Base-by-base conservation (phyloP, 1,140 invertebrate genomes). In the Oncopodura yosiiana region DNA sequence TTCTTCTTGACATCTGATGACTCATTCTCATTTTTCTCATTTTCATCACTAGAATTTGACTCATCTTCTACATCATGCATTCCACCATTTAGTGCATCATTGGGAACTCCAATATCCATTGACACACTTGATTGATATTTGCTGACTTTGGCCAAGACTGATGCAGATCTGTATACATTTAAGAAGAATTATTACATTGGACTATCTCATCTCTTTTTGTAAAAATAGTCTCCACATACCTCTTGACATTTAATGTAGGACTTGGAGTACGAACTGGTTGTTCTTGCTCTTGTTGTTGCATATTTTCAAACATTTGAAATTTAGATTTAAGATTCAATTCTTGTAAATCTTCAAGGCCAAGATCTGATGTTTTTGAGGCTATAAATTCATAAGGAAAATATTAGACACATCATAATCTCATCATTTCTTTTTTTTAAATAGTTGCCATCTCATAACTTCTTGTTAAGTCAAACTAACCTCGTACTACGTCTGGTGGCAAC, bases 401-500 rank as follows among this genome's bases (percentile, higher is more conserved):
- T 26, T 45, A 29, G 44, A 27, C n/a, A n/a, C n/a, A n/a, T n/a
- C n/a, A n/a, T n/a, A n/a, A n/a, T n/a, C n/a, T n/a, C n/a, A n/a
- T n/a, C n/a, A n/a, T n/a, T n/a, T n/a, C n/a, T n/a, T n/a, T n/a
- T n/a, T n/a, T n/a, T n/a, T n/a, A n/a, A n/a, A n/a, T n/a, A n/a
- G n/a, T n/a, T n/a, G n/a, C n/a, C n/a, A n/a, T n/a, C n/a, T n/a
- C n/a, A n/a, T n/a, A n/a, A n/a, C n/a, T n/a, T n/a, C n/a, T n/a
- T n/a, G n/a, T n/a, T n/a, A n/a, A n/a, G n/a, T n/a, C n/a, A n/a
- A n/a, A n/a, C n/a, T 66, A 79, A 90, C 86, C 85, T 84, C 88
- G 81, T 58, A 88, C 82, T 67, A 93, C 89, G 73, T 90, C 88
- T 61, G 87, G 85, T 51, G 89, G 88, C 65, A 93, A 74, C 69